Base-by-base conservation (phyloP, 2,113 vertebrate genomes). In the Papio anubis region DNA sequence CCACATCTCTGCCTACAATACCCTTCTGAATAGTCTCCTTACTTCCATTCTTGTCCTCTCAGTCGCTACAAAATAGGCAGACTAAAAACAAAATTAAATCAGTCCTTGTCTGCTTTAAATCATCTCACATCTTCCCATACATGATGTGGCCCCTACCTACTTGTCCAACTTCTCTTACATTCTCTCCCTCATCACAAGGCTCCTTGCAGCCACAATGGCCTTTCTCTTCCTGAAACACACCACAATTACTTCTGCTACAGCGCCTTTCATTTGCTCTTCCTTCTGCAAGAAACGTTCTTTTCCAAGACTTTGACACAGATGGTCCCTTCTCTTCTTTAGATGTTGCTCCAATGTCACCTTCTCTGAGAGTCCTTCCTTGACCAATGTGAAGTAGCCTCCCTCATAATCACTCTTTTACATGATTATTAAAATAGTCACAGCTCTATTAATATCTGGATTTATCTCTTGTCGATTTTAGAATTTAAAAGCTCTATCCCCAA, bases 91-190 rank as follows among this genome's bases (percentile, higher is more conserved):
- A 78, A 93, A 72, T 80, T 17, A 89, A 43, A 87, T 82, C 40
- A 75, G n/a, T 89, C 61, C 30, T 55, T 93, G 45, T 20, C 45
- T 40, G 59, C 40, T 96, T 95, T 75, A 96, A 94, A 80, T 78
- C 52, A 84, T 59, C 45, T 45, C 35, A 45, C 1, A 18, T 52
- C 32, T 57, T 96, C 88, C 27, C 18, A 78, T 57, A 32, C 40
- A 64, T 18, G 40, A 85, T 35, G 8, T 68, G 73, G 73, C 50
- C 40, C 59, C 85, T 66, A 9, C 8, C 84, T 75, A 66, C n/a
- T 96, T 94, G 52, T 50, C n/a, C 45, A 80, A 87, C 48, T 82
- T 88, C 80, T 32, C 32, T 89, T 76, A 40, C 16, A 70, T 12
- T 59, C 27, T 45, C 59, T 94, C 25, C 13, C 83, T 27, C 57